Conservation (phyloP, 2,797 vertebrate genomes). For the Hirundo rustica region DNA sequence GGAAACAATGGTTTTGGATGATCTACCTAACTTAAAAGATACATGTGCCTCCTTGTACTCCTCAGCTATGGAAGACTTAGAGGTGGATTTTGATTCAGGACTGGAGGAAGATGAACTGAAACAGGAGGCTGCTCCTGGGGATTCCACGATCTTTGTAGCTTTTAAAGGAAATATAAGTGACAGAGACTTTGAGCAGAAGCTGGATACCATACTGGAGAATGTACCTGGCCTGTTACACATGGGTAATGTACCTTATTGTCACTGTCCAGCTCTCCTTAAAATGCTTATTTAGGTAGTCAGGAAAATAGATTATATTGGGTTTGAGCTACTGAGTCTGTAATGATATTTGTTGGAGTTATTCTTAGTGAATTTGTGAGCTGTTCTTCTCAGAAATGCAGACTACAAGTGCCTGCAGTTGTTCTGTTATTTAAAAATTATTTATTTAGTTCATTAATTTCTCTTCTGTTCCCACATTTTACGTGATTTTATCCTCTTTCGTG, state of each 20-base stretch:
- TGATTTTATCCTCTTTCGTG: neutral
- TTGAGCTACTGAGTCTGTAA: neutral
- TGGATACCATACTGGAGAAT: slow-evolving; percentile 84
- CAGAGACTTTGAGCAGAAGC: slow-evolving; percentile 89
- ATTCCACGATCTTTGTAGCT: slow-evolving; percentile 90
- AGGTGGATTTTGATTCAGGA: slow-evolving; percentile 88
- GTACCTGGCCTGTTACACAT: slow-evolving; percentile 89
- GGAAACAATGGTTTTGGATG: slow-evolving; percentile 77
- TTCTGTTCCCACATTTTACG: neutral
- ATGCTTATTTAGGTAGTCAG: neutral
- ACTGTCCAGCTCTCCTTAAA: neutral
- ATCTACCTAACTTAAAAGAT: slow-evolving; percentile 67
- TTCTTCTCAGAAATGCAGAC: neutral
- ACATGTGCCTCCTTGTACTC: slow-evolving; percentile 76
- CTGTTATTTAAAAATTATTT: neutral
- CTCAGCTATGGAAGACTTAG: slow-evolving; percentile 76
- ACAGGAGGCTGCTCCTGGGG: slow-evolving; percentile 66
- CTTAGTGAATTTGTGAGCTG: neutral
- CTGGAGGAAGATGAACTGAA: slow-evolving; percentile 84
- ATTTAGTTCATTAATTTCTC: neutral
- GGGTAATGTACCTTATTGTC: slow-evolving; percentile 77
- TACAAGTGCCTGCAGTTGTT: neutral
- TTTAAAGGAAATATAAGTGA: slow-evolving; percentile 95
- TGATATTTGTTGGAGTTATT: neutral
- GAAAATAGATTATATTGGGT: neutral